A percentile compares a stretch with the other conserved stretches of the same genome.
Conservation (phyloP, 1,140 invertebrate species). For the Trissolcus basalis region DNA sequence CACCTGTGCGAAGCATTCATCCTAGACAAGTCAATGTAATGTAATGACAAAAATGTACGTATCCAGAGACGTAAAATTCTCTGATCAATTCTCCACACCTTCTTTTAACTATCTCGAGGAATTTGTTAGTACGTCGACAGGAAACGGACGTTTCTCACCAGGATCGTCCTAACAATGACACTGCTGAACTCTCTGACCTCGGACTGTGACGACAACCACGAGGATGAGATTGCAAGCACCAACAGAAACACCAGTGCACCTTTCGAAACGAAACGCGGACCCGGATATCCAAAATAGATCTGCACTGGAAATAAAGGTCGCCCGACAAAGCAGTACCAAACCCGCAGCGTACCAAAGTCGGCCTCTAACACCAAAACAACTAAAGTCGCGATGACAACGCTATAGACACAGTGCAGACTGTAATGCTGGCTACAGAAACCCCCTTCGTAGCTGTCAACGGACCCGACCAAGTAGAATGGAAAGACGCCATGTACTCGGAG, state of each 20-base stretch:
- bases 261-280: conserved; percentile 2
- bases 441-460: conserved; percentile 20
- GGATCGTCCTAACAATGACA: too few relatives aligned
- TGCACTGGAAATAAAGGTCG: conserved; percentile 4
- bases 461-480: conserved; percentile 19
- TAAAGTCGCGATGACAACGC: neutral
- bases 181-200: too few relatives aligned
- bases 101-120: neutral
- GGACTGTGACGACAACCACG: neutral
- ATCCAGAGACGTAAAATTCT: conserved; percentile 57
- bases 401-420: neutral
- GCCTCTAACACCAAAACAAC: conserved; percentile 1
- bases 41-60: conserved; percentile 29
- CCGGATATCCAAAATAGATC: conserved; percentile 1
- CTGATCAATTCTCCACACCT: conserved; percentile 6
- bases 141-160: conserved; percentile 1
- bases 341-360: neutral
- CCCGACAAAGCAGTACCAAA: conserved; percentile 1
- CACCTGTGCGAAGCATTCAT: conserved; percentile 4
- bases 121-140: neutral
- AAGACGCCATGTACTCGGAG: conserved; percentile 33
- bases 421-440: conserved; percentile 20
- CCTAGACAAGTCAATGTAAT: conserved; percentile 11
- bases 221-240: neutral
- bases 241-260: neutral